Base-by-base conservation (phyloP, 2,888 invertebrate species). In the Chymomyza fuscimana region DNA sequence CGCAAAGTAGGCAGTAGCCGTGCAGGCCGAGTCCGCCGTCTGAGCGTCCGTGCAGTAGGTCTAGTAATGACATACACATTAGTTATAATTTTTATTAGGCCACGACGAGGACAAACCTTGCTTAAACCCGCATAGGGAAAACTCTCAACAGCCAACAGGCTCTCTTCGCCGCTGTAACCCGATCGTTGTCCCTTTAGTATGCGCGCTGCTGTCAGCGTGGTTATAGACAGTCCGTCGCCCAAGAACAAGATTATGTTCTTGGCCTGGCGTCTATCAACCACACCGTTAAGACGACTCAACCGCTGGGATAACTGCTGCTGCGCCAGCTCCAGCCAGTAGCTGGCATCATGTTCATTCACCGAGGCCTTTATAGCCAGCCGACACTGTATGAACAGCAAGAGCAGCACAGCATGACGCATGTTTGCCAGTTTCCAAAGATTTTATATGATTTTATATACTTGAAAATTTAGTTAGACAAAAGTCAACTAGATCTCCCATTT, bases 1-100 rank as follows among this genome's bases (percentile, higher is more conserved):
- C 0, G 93, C 93, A 16, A 88, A 50, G 15, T 84, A 89, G 5
- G 89, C 89, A 1, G 89, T 89, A 0, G 88, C 87, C 1, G 90
- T 94, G 76, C 95, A 95, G 0, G 96, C 96, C 0, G 96, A 96
- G 87, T 96, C 96, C 0, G 96, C 93, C 0, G 95, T 95, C 62
- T 84, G 83, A 22, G 70, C 74, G 36, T 84, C 73, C 19, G 77
- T 65, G 67, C 83, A 81, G 19, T 85, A 84, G 9, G 86, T 85
- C 59, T 62, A n/a, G 10, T 0, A 16, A 36, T 15, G 10, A 4
- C 25, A 25, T 4, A 19, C 12, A 58, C 12, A 19, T 16, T 22
- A n/a, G 56, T 4, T 16, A 19, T 12, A 16, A 56, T 56, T 56
- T 19, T 5, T 56, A 16, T n/a, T 19, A 4, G 25, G 25, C 22